Base-by-base conservation (phyloP, 2,797 vertebrate genomes). In the Ammospiza maritima region DNA sequence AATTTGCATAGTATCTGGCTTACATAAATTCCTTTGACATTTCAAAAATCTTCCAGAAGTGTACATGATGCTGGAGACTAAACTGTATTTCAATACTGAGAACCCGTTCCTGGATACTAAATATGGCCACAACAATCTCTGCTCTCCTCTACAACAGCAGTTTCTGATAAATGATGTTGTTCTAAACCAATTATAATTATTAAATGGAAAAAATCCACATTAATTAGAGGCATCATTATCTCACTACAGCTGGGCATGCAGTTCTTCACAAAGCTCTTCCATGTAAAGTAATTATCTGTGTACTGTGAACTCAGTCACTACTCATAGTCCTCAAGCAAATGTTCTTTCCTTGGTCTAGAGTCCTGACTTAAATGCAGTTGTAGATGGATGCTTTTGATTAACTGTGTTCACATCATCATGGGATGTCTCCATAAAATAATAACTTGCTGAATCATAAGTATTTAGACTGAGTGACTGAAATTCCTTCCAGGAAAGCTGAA, bases 131-230 rank as follows among this genome's bases (percentile, higher is more conserved):
- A 45, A 5, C 20, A 60, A 64, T 57, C 45, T 65, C 73, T 80
- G 13, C 7, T 78, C 5, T 48, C 29, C 23, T 32, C 11, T 60
- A 38, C 19, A 53, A 16, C 20, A 25, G 5, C 45, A 58, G 17
- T 71, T 90, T 50, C 77, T 85, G 34, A 79, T 30, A 70, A 21
- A 40, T 56, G 6, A 38, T 66, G 15, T 29, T 64, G 30, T 64
- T 67, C 19, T 57, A 45, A 75, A 81, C 34, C 17, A 38, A 7
- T 88, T 71, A 12, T 18, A 86, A 45, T 32, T 51, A 71, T 22
- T 34, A 61, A n/a, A 40, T 61, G 30, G 38, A 42, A 30, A 89
- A 54, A 4, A 1, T 0, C 3, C 16, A 15, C 6, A 16, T 60
- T 53, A 80, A 61, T 65, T 73, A 45, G 18, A 50, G 29, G 7